A percentile compares a stretch with the other conserved stretches of the same genome.
These are phyloP conservation scores for Anadara kagoshimensis DNA, from an alignment of 1,140 invertebrate genomes.

Conservation along the genomic window DNA sequence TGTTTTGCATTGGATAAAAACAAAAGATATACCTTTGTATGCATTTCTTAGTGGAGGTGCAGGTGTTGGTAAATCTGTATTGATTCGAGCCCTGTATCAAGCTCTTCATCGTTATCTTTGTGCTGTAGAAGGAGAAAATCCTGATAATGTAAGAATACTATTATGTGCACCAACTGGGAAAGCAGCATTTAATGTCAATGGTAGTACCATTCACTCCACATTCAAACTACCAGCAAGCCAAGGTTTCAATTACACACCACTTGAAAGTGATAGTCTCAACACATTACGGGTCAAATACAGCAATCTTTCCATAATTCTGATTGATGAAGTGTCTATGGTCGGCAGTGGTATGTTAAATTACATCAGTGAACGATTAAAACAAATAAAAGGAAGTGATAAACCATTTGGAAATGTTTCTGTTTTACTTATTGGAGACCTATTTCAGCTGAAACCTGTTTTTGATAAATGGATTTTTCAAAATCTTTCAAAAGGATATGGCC, in stretches of 20 bases:
- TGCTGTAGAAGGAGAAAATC: slow-evolving; percentile 10
- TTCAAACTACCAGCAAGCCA: slow-evolving; percentile 25
- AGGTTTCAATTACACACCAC: slow-evolving; percentile 6
- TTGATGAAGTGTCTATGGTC: slow-evolving; percentile 52
- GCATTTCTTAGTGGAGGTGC: slow-evolving; percentile 35
- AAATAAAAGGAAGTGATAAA: slow-evolving; percentile 33
- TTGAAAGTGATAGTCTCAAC: slow-evolving; percentile 30
- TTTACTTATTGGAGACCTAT: slow-evolving; percentile 44
- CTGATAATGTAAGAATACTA: slow-evolving; percentile 25
- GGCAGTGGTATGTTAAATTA: slow-evolving; percentile 36
- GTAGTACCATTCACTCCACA: slow-evolving; percentile 32
- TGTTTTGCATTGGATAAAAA: slow-evolving; percentile 27
- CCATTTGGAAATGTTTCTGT: slow-evolving; percentile 41
- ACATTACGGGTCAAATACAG: slow-evolving; percentile 25
- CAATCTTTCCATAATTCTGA: slow-evolving; percentile 33
- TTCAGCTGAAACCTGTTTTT: slow-evolving; percentile 40
- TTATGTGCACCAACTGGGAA: slow-evolving; percentile 46
- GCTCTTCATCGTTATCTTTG: slow-evolving; percentile 2
- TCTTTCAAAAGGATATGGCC: slow-evolving; percentile 8
- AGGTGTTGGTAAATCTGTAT: slow-evolving; percentile 32
- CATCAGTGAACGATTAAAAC: slow-evolving; percentile 34
- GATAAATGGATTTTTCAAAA: slow-evolving; percentile 41
- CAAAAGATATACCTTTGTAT: slow-evolving; percentile 26
- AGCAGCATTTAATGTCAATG: slow-evolving; percentile 38
- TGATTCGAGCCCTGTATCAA: slow-evolving; percentile 23